Conservation (phyloP, 2,797 vertebrate genomes). For the Cyprinodon diabolis region DNA sequence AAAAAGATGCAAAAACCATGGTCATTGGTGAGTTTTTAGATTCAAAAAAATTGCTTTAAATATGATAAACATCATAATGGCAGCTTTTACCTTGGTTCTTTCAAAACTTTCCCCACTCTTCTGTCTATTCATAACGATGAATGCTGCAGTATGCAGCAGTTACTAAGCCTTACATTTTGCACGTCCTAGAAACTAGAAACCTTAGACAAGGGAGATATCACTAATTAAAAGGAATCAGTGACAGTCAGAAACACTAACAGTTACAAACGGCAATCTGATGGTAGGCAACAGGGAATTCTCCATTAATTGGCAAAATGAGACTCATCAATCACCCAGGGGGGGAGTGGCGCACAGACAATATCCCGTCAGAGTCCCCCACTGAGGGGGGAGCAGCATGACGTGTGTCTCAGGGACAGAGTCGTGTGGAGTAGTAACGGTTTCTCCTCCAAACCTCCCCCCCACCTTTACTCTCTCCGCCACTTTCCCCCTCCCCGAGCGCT, state of each 20-base stretch:
- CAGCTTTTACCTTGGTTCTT: slow-evolving; percentile 44
- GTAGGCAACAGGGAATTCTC: slow-evolving; percentile 83
- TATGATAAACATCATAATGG: slow-evolving; percentile 66
- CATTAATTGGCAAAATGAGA: slow-evolving; percentile 87
- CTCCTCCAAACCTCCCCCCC: slow-evolving; percentile 15
- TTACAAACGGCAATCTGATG: slow-evolving; percentile 83
- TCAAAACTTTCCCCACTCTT: slow-evolving; percentile 24
- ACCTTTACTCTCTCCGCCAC: slow-evolving; percentile 3
- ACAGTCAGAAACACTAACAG: slow-evolving; percentile 82
- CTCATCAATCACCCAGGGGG: slow-evolving; percentile 84
- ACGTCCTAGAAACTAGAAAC: slow-evolving; percentile 52
- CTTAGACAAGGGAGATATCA: slow-evolving; percentile 59
- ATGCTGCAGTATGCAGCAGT: slow-evolving; percentile 39
- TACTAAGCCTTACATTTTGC: slow-evolving; percentile 43
- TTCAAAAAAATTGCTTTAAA: slow-evolving; percentile 39
- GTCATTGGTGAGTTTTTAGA: too few species aligned
- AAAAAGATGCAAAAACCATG: too few species aligned
- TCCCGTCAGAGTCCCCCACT: slow-evolving; percentile 74
- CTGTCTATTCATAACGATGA: slow-evolving; percentile 50
- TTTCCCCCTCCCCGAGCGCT: slow-evolving; percentile 21
- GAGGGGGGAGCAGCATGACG: slow-evolving; percentile 72
- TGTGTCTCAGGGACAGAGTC: slow-evolving; percentile 73
- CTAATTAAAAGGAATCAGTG: slow-evolving; percentile 81
- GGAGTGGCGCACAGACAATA: slow-evolving; percentile 67
- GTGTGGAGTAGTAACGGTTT: slow-evolving; percentile 59